Evolutionary conservation across 2,888 invertebrate species (phyloP).

Genomic region (Temnothorax rugatulus): DNA sequence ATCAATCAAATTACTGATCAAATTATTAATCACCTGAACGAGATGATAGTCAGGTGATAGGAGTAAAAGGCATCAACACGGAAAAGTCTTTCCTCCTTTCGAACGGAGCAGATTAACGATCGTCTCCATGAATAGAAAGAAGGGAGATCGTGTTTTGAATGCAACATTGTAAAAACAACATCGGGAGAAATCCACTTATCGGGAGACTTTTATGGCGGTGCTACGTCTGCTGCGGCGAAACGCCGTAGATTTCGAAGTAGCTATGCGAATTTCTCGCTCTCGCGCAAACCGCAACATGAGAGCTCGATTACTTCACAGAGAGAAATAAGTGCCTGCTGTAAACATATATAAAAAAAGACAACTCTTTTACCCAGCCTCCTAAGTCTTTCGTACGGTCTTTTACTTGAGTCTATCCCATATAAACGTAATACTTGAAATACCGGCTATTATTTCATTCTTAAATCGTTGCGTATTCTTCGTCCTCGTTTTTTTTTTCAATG

Average conservation of each 20-base stretch:
- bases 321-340: not conserved
- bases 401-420: not conserved
- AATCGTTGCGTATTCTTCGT: not conserved
- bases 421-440: not conserved
- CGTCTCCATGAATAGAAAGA: slow-evolving; percentile 53
- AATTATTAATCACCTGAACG: not conserved
- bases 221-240: slow-evolving; percentile 60
- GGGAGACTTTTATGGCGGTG: slow-evolving; percentile 67
- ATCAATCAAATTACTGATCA: not conserved
- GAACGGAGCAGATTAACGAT: slow-evolving; percentile 20
- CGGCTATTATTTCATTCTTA: not conserved
- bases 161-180: slow-evolving; percentile 62
- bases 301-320: slow-evolving; percentile 18
- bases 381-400: not conserved
- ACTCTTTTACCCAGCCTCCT: not conserved
- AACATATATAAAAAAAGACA: not conserved
- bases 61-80: slow-evolving; percentile 1
- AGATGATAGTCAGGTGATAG: not conserved
- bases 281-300: slow-evolving; percentile 11
- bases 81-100: slow-evolving; percentile 24
- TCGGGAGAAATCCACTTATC: slow-evolving; percentile 71
- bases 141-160: slow-evolving; percentile 69
- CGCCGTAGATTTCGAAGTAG: slow-evolving; percentile 51
- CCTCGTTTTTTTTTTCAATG: not conserved
- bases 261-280: slow-evolving; percentile 59